Evolutionary conservation across 2,888 invertebrate species (phyloP).

Genomic region (Anoncus sp.): DNA sequence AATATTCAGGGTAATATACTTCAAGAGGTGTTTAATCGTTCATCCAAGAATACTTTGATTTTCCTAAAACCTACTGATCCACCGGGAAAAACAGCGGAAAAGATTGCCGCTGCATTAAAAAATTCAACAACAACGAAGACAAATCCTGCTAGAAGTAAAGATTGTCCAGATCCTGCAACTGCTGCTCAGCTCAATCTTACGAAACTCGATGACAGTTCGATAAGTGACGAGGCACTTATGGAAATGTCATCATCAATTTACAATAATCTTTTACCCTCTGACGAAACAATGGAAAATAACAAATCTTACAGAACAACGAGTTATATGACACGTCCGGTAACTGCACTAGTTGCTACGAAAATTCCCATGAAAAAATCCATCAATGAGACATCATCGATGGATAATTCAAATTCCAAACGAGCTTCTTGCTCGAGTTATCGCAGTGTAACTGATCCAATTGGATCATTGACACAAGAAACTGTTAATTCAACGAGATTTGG

Average conservation of each 20-base stretch:
- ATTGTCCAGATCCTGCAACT: conserved; percentile 20
- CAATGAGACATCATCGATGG: conserved; percentile 1
- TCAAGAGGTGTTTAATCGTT: conserved; percentile 67
- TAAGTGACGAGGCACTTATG: conserved; percentile 71
- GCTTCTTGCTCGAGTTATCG: too few relatives aligned
- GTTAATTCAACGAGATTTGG: conserved; percentile 6
- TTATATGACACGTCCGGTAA: conserved; percentile 6
- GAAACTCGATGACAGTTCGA: conserved; percentile 66
- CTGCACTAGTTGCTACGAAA: conserved; percentile 36
- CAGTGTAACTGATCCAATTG: too few relatives aligned
- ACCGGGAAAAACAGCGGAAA: conserved; percentile 48
- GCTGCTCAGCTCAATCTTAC: conserved; percentile 50
- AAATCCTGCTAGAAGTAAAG: conserved; percentile 12
- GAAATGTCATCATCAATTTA: conserved; percentile 74
- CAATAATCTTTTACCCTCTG: conserved; percentile 64
- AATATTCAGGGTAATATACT: conserved; percentile 65
- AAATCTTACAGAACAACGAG: conserved; percentile 13
- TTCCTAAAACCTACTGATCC: conserved; percentile 69
- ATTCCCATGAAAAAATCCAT: conserved; percentile 4
- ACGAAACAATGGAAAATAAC: conserved; percentile 37
- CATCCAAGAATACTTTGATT: conserved; percentile 68
- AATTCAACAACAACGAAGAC: conserved; percentile 26
- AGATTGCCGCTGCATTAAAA: conserved; percentile 33
- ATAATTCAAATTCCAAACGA: conserved; percentile 8
- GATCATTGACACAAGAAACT: too few relatives aligned